These are phyloP conservation scores for Malaclemys terrapin DNA, from an alignment of 2,113 vertebrate species.

Conservation along the genomic window DNA sequence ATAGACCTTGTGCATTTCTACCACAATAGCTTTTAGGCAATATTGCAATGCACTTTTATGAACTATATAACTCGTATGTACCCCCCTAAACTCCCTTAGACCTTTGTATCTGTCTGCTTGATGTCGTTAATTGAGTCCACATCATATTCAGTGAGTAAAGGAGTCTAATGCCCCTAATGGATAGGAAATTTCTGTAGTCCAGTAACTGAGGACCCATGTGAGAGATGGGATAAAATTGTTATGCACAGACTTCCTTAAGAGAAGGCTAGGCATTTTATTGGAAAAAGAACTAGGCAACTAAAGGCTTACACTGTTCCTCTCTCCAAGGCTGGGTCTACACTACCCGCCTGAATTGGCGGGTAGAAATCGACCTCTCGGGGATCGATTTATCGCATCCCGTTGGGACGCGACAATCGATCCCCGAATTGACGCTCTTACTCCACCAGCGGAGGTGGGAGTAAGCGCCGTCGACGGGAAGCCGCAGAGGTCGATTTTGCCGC, in stretches of 20 bases:
- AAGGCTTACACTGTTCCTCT: not conserved
- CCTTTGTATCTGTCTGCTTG: rapidly evolving
- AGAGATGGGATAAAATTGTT: not conserved
- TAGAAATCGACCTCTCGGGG: no score
- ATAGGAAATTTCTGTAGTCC: not conserved
- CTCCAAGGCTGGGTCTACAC: no score
- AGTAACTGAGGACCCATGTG: not conserved
- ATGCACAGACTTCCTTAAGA: not conserved
- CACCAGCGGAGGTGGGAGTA: no score
- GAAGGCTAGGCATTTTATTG: not conserved
- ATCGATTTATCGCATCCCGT: no score
- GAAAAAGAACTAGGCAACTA: not conserved
- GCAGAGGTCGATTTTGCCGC: no score
- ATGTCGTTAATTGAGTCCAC: not conserved
- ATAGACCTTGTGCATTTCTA: not conserved
- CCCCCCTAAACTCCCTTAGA: not conserved
- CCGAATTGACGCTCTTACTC: no score
- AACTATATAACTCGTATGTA: rapidly evolving
- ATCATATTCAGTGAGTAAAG: not conserved
- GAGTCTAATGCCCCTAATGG: not conserved
- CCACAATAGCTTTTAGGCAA: not conserved
- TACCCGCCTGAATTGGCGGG: no score
- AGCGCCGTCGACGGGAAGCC: no score
- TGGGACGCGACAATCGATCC: no score
- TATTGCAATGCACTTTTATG: not conserved